Conservation (phyloP, 2,113 vertebrate species). For the Serinus canaria region DNA sequence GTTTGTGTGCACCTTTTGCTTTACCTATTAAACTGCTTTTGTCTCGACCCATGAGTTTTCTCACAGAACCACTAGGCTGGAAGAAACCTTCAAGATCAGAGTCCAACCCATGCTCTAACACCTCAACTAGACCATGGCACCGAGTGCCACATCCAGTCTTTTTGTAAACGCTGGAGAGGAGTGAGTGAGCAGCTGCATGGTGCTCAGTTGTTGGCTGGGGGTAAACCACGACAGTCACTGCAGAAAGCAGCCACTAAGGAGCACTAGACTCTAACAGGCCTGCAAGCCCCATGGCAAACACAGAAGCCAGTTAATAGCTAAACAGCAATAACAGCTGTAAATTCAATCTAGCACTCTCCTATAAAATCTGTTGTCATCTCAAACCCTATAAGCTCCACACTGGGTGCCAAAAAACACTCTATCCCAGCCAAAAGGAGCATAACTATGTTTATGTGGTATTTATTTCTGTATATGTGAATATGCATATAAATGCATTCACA, state of each 20-base stretch:
- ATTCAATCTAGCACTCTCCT: background rate
- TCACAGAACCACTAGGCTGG: background rate
- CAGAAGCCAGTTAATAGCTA: background rate
- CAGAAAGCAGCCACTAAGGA: background rate
- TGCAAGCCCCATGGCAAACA: background rate
- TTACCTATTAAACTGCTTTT: background rate
- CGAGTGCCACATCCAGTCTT: background rate
- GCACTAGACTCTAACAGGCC: background rate
- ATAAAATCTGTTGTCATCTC: background rate
- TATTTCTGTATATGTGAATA: background rate
- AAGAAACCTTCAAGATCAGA: background rate
- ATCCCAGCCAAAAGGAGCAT: background rate
- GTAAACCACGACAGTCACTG: background rate
- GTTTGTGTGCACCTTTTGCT: background rate
- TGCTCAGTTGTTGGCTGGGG: background rate
- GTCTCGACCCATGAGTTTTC: background rate
- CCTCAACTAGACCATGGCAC: background rate
- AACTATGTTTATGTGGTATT: background rate
- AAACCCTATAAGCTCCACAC: background rate
- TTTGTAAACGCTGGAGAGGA: background rate
- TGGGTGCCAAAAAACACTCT: background rate
- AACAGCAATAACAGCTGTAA: background rate
- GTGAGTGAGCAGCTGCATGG: accelerated
- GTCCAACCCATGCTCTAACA: background rate
- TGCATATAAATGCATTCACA: background rate